Percentiles rank a stretch among this genome's conserved stretches.
phyloP scores from a whole-genome alignment of 2,888 invertebrate species.

The Elgonia sp. region DNA sequence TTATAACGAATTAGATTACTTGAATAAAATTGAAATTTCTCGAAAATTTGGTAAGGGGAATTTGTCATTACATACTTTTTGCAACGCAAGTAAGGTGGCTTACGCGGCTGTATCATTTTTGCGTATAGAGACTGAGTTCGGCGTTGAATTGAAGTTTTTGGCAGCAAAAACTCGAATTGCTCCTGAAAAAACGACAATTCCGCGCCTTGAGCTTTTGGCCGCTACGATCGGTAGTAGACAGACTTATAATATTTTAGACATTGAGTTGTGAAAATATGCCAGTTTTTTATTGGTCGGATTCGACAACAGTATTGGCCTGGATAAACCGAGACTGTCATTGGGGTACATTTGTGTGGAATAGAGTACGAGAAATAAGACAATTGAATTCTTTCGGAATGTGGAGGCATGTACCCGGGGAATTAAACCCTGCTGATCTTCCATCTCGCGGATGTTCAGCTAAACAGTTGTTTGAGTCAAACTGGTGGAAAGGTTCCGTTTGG shows the following conservation, averaged over 20 bases:
- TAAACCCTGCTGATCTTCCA: constrained; percentile 83
- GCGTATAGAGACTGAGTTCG: constrained; percentile 38
- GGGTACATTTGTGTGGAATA: constrained; percentile 80
- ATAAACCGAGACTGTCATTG: constrained; percentile 77
- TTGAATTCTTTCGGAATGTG: constrained; percentile 73
- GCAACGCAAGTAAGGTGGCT: constrained; percentile 79
- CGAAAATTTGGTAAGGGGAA: too few relatives aligned
- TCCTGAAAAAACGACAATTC: constrained; percentile 80
- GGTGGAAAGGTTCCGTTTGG: constrained; percentile 83
- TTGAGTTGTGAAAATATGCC: constrained; percentile 48
- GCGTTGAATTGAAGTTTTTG: constrained; percentile 69
- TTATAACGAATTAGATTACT: constrained; percentile 31
- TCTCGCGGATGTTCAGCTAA: constrained; percentile 81
- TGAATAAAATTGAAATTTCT: constrained; percentile 75
- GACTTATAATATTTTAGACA: constrained; percentile 28
- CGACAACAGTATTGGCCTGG: constrained; percentile 80
- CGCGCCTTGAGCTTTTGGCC: constrained; percentile 82
- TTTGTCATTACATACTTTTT: constrained; percentile 80
- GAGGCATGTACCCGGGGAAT: constrained; percentile 80
- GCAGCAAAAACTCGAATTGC: constrained; percentile 81
- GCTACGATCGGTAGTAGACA: constrained; percentile 79
- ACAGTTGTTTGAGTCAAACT: constrained; percentile 78
- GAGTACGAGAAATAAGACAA: constrained; percentile 79
- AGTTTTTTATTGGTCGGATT: constrained; percentile 80
- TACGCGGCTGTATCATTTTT: constrained; percentile 78